Evolutionary conservation across 2,797 vertebrate genomes (phyloP), one percentile per base, ranked within the genome.

Genomic region (Tenualosa thibaudeaui): DNA sequence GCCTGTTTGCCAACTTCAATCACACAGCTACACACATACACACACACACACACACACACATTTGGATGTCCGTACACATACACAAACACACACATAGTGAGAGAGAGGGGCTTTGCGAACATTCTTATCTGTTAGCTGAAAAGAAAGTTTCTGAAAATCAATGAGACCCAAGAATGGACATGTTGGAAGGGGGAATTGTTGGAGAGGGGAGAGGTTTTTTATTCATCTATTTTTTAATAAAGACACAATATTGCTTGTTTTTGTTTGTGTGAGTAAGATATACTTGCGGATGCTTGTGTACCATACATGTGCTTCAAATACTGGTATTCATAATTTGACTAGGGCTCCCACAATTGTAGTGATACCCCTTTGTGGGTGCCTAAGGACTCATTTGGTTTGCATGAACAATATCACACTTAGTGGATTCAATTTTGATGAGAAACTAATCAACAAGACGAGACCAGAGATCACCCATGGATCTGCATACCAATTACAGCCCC

Each of bases 351-450:
- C 37, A 78, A 5, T 78, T 19, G 40, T 17, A 46, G 71, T 43
- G 37, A 46, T 78, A 43, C 71, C 46, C 58, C n/a, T 40, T 22
- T 46, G 19, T 9, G 71, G 17, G 40, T 43, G 40, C 71, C 71
- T 46, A 22, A 71, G 65, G 71, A 78, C 15, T 19, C 15, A 2
- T 78, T 78, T 78, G 40, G 17, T 78, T 5, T 78, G 37, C 7
- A 12, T 43, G 43, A 43, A 78, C 71, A 78, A 78, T 78, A 46
- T 78, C 71, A 78, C 71, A 43, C 37, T 78, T 19, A 43, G 71
- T 46, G 40, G 40, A 78, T 43, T 78, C 71, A 17, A 17, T 71
- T 37, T 71, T 13, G 31, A 78, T 46, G 40, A 78, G 37, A 78
- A 78, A 78, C 40, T 46, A 78, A 78, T 78, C 71, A 75, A 37